Evolutionary conservation across 1,140 invertebrate species (phyloP).

Genomic region (Drosophila nasuta): DNA sequence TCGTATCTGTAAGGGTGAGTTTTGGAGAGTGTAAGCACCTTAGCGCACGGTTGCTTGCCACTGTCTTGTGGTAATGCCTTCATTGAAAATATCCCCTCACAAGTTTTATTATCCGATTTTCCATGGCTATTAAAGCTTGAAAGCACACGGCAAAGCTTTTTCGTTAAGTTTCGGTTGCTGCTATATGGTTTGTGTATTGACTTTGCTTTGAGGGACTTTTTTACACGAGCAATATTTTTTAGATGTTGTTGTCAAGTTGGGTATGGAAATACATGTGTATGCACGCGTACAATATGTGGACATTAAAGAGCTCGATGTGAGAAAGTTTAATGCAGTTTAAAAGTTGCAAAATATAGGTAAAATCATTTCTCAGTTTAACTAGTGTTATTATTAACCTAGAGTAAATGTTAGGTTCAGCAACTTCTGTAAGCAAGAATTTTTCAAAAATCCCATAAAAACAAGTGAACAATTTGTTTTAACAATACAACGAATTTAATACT

Average conservation of each 20-base stretch:
- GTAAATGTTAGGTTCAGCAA: too few relatives aligned
- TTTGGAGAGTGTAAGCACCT: constrained; percentile 58
- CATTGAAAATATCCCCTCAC: constrained; percentile 10
- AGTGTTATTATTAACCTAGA: not conserved
- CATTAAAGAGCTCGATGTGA: too few relatives aligned
- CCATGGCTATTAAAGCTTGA: not conserved
- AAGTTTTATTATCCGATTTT: not conserved
- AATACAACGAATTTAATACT: constrained; percentile 40
- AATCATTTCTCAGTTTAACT: too few relatives aligned
- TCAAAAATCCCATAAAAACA: not conserved
- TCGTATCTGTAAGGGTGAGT: not conserved
- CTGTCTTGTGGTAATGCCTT: constrained; percentile 20
- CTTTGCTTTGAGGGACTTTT: not conserved
- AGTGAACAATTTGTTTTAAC: not conserved
- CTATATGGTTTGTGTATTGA: constrained; percentile 13
- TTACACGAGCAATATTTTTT: not conserved
- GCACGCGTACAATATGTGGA: too few relatives aligned
- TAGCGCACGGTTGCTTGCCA: constrained; percentile 30
- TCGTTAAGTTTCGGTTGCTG: not conserved
- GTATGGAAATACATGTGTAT: too few relatives aligned
- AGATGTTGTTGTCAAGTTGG: too few relatives aligned
- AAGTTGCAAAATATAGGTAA: too few relatives aligned
- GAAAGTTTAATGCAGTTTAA: too few relatives aligned
- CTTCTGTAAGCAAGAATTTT: too few relatives aligned
- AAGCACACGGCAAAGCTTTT: constrained; percentile 10